Percentiles rank a stretch among this genome's conserved stretches.
Conservation (phyloP, 2,113 vertebrate species). For the Pyrgilauda ruficollis region DNA sequence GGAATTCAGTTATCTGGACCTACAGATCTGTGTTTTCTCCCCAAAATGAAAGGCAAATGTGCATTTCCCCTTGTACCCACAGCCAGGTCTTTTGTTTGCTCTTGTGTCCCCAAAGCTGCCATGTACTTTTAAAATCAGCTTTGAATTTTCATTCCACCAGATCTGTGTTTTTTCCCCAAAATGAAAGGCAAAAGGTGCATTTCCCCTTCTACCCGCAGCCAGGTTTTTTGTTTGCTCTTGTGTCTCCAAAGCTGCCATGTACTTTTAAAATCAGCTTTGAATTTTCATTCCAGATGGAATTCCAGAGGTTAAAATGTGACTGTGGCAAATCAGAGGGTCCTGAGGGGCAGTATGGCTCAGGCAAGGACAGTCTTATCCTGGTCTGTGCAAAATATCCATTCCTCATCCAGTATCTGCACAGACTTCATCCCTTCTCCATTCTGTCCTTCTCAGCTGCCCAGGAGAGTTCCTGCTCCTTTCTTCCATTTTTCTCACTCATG, state of each 20-base stretch:
- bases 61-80: not conserved
- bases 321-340: not conserved
- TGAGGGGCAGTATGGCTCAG: rapidly evolving
- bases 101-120: not conserved
- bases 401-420: not conserved
- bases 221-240: not conserved
- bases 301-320: not conserved
- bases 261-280: not conserved
- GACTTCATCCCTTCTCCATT: not conserved
- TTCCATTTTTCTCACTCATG: not conserved
- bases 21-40: rapidly evolving
- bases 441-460: not conserved
- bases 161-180: not conserved
- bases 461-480: not conserved
- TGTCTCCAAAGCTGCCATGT: not conserved
- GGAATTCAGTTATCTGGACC: not conserved
- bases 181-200: not conserved
- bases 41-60: not conserved
- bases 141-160: not conserved
- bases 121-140: not conserved
- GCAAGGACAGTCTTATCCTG: rapidly evolving
- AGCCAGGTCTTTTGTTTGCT: not conserved
- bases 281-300: not conserved
- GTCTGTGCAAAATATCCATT: not conserved
- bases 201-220: not conserved